phyloP scores from a whole-genome alignment of 2,797 vertebrate species.

The Catharus ustulatus region DNA sequence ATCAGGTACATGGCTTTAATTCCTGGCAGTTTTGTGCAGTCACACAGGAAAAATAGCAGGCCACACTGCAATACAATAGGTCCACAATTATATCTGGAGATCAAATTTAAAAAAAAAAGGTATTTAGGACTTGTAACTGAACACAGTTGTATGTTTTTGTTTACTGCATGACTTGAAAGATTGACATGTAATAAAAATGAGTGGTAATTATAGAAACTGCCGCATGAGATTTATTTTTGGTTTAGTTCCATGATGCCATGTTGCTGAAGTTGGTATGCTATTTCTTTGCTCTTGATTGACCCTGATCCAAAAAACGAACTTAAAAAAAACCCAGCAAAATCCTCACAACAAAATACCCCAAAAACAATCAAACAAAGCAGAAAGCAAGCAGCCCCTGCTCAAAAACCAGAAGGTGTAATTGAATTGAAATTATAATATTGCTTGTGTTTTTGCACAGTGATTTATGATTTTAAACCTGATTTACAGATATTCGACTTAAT shows the following conservation, averaged over 20 bases:
- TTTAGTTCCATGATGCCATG: constrained; percentile 56
- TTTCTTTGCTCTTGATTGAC: constrained; percentile 30
- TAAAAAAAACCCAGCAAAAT: neutral
- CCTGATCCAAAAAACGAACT: neutral
- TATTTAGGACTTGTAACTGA: neutral
- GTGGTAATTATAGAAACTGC: constrained; percentile 54
- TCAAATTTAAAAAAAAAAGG: neutral
- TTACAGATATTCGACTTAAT: neutral
- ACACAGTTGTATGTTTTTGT: constrained; percentile 26
- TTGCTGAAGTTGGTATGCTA: neutral
- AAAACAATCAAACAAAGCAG: neutral
- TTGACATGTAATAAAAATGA: constrained; percentile 30
- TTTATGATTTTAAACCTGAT: neutral
- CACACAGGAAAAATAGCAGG: neutral
- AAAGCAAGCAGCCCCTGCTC: neutral
- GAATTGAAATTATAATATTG: neutral
- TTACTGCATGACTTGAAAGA: constrained; percentile 5
- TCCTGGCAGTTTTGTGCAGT: neutral
- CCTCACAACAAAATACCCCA: neutral
- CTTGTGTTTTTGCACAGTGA: neutral
- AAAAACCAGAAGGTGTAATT: neutral
- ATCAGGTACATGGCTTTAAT: neutral
- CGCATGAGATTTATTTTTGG: constrained; percentile 64
- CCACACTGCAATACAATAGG: neutral
- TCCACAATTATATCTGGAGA: neutral